phyloP scores from a whole-genome alignment of 1,140 invertebrate species.

The Drosophila tsacasi region DNA sequence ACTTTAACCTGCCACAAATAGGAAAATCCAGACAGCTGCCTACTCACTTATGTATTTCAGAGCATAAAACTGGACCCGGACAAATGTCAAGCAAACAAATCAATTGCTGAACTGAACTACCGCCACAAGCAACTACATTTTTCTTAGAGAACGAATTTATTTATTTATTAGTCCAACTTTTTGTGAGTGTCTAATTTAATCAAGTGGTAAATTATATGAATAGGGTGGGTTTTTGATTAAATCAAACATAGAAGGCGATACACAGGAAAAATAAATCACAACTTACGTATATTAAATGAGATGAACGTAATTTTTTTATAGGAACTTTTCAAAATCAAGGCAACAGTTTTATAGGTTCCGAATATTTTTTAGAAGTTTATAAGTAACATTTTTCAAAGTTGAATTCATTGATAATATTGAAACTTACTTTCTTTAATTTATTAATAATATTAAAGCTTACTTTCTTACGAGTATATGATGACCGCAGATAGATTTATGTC shows the following conservation, averaged over 20 bases:
- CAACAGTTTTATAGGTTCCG: not conserved
- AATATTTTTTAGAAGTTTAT: not conserved
- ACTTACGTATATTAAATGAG: not conserved
- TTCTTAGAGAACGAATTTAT: slow-evolving; percentile 21
- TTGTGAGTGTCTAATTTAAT: slow-evolving; percentile 44
- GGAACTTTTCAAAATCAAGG: not conserved
- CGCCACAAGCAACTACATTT: not conserved
- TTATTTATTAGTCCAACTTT: slow-evolving; percentile 30
- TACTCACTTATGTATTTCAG: not conserved
- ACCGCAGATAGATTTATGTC: too few species aligned
- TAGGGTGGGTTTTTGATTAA: slow-evolving; percentile 45
- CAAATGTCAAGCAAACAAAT: slow-evolving; percentile 44
- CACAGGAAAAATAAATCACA: not conserved
- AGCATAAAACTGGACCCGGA: slow-evolving; percentile 1
- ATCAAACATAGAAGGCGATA: slow-evolving; percentile 22
- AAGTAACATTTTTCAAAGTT: too few species aligned
- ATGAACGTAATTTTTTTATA: not conserved
- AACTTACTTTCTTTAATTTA: too few species aligned
- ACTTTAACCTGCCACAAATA: not conserved
- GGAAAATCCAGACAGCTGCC: slow-evolving; percentile 45
- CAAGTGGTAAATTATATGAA: slow-evolving; percentile 41
- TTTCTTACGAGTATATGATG: too few species aligned
- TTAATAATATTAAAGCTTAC: too few species aligned
- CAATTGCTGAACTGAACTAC: slow-evolving; percentile 46
- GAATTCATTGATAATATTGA: too few species aligned